Evolutionary conservation across 1,140 invertebrate species (phyloP).

Genomic region (Neodiprion lecontei): DNA sequence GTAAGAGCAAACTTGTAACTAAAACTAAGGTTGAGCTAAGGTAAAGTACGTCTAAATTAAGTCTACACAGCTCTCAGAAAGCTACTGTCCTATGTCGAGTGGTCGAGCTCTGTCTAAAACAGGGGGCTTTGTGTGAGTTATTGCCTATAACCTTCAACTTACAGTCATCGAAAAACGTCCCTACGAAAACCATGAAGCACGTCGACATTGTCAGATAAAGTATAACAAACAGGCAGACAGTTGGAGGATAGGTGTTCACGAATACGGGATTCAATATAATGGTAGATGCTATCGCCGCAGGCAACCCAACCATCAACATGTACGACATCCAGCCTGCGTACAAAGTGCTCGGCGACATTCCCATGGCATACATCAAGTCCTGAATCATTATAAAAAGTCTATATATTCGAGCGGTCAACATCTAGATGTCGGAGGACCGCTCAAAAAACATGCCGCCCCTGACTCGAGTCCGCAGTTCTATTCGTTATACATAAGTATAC

Average conservation of each 20-base stretch:
- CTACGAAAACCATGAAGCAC: conserved; percentile 31
- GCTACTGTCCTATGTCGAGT: too few relatives aligned
- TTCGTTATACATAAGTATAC: too few relatives aligned
- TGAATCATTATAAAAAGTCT: conserved; percentile 11
- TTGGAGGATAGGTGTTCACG: conserved; percentile 12
- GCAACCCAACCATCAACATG: conserved; percentile 30
- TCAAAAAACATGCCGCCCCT: too few relatives aligned
- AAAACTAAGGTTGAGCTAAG: too few relatives aligned
- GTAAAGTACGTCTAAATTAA: too few relatives aligned
- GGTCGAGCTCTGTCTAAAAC: too few relatives aligned
- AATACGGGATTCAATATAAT: conserved; percentile 30
- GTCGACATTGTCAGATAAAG: conserved; percentile 30
- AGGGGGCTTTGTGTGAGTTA: too few relatives aligned
- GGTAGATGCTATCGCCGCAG: conserved; percentile 27
- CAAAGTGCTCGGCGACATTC: conserved; percentile 29
- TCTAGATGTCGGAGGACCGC: too few relatives aligned
- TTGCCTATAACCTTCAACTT: conserved; percentile 12
- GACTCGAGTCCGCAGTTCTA: too few relatives aligned
- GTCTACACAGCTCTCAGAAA: too few relatives aligned
- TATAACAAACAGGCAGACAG: conserved; percentile 28
- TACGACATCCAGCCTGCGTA: conserved; percentile 37
- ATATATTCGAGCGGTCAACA: too few relatives aligned
- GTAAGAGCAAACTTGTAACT: too few relatives aligned
- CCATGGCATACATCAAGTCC: conserved; percentile 33
- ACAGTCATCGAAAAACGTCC: conserved; percentile 35